Evolutionary conservation across 2,888 invertebrate species (phyloP).

Genomic region (Branchellion lobata): DNA sequence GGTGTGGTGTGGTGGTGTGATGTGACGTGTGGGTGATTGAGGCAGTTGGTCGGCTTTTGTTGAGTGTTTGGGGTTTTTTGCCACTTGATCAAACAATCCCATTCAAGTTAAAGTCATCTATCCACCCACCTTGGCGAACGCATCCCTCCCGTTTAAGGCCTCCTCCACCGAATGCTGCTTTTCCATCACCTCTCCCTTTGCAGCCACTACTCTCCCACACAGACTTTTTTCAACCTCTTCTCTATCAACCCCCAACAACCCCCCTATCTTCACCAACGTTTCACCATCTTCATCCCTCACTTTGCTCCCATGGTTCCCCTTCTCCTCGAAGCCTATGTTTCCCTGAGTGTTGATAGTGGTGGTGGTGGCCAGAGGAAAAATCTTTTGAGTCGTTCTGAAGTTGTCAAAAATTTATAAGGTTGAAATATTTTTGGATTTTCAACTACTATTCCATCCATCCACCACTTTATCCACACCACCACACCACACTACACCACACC

Average conservation of each 20-base stretch:
- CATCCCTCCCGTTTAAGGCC: conserved; percentile 84
- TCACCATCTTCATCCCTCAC: conserved; percentile 66
- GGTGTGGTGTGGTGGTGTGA: too few relatives aligned
- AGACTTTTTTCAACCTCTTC: conserved; percentile 74
- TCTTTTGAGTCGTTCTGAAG: too few relatives aligned
- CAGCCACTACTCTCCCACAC: conserved; percentile 84
- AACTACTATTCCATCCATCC: neutral
- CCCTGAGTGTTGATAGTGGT: conserved; percentile 64
- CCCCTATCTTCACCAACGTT: conserved; percentile 66
- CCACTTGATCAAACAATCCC: too few relatives aligned
- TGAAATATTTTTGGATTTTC: too few relatives aligned
- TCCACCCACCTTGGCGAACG: conserved; percentile 78
- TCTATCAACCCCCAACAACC: conserved; percentile 70
- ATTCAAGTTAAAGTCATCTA: too few relatives aligned
- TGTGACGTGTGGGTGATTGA: too few relatives aligned
- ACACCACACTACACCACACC: neutral
- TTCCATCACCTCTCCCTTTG: conserved; percentile 85
- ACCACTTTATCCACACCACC: neutral
- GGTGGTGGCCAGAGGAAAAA: too few relatives aligned
- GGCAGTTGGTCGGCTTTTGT: too few relatives aligned
- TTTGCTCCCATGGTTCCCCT: conserved; percentile 59
- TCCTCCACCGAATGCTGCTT: conserved; percentile 83
- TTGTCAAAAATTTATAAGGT: too few relatives aligned
- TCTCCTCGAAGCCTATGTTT: conserved; percentile 68
- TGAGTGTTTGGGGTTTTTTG: too few relatives aligned